A percentile compares a stretch with the other conserved stretches of the same genome.
These are phyloP conservation scores for Chaetodon trifascialis DNA, from an alignment of 2,113 vertebrate species.

Conservation along the genomic window DNA sequence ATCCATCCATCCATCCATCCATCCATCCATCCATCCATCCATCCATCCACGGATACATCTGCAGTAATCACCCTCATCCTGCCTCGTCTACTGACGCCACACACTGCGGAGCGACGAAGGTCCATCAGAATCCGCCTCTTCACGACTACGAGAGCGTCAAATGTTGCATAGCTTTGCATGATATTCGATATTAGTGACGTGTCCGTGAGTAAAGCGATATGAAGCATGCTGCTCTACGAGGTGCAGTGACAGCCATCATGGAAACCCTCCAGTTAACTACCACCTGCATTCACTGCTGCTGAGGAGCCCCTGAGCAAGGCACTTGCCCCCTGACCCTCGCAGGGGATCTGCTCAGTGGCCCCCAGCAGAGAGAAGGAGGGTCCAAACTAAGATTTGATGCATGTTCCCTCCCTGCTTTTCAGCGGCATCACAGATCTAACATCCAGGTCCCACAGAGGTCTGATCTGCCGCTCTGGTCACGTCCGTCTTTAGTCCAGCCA, in stretches of 20 bases:
- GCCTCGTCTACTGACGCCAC: not conserved
- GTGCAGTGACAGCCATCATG: slow-evolving; percentile 2
- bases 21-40: too few species aligned
- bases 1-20: too few species aligned
- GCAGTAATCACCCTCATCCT: not conserved
- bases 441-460: not conserved
- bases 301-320: slow-evolving; percentile 61
- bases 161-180: slow-evolving; percentile 63
- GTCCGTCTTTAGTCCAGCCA: not conserved
- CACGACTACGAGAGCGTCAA: slow-evolving; percentile 6
- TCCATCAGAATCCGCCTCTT: slow-evolving; percentile 6
- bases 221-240: slow-evolving; percentile 3
- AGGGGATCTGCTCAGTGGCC: slow-evolving; percentile 51
- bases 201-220: slow-evolving; percentile 4
- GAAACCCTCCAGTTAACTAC: not conserved
- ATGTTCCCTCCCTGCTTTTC: too few species aligned
- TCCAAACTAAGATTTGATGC: too few species aligned
- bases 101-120: not conserved
- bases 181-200: not conserved
- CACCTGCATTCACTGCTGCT: slow-evolving; percentile 14
- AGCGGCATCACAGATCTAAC: not conserved
- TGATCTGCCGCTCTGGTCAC: not conserved
- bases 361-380: not conserved
- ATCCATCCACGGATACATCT: not conserved
- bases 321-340: slow-evolving; percentile 45